Evolutionary conservation across 92 coral and sea anemone species (phyloP).

Genomic region (Parazoanthus atlanticus): DNA sequence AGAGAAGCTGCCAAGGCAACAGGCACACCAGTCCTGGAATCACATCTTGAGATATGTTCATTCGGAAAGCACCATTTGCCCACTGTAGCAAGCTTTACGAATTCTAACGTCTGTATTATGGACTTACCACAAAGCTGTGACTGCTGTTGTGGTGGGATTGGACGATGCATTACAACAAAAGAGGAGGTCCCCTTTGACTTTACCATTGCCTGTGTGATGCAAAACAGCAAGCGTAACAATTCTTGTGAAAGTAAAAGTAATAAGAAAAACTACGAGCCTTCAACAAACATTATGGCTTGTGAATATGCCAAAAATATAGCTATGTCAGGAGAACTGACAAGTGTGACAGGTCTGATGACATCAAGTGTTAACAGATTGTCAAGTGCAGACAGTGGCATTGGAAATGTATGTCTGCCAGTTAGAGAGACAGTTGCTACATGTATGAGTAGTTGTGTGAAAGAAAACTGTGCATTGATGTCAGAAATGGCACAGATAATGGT

Average conservation of each 20-base stretch:
- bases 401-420: not conserved
- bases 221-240: not conserved
- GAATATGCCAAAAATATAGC: not conserved
- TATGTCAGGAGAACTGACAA: not conserved
- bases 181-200: not conserved
- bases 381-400: not conserved
- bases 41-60: not conserved
- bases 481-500: not conserved
- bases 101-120: constrained; percentile 13
- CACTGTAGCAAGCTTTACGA: not conserved
- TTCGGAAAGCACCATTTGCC: not conserved
- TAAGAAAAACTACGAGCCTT: not conserved
- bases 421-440: not conserved
- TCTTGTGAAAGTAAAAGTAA: not conserved
- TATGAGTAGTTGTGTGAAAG: not conserved
- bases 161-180: not conserved
- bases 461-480: not conserved
- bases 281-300: constrained; percentile 10
- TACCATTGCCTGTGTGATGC: not conserved
- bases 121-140: constrained; percentile 15
- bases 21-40: not conserved
- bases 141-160: not conserved
- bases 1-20: not conserved
- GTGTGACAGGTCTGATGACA: not conserved
- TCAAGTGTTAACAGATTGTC: not conserved